A percentile compares a stretch with the other conserved stretches of the same genome.
phyloP scores from a whole-genome alignment of 2,113 vertebrate genomes.

The Struthidea cinerea region DNA sequence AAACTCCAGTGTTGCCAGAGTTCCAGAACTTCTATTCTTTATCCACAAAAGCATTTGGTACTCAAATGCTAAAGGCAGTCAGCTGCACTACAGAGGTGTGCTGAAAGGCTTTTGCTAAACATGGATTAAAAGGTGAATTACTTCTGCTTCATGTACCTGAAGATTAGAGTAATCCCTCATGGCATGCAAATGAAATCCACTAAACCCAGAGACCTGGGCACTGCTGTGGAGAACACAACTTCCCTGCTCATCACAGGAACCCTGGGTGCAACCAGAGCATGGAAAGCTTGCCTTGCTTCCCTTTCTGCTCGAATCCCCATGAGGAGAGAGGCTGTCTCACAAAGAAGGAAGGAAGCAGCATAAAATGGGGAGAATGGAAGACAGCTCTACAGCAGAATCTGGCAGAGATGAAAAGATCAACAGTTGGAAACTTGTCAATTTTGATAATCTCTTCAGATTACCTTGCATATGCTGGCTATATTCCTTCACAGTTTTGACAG shows the following conservation, averaged over 20 bases:
- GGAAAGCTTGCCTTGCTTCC: neutral
- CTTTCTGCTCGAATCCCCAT: neutral
- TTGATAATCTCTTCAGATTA: neutral
- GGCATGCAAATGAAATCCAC: neutral
- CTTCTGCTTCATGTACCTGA: neutral
- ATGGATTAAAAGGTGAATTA: conserved; percentile 41
- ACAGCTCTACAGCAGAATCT: neutral
- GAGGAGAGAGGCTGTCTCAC: neutral
- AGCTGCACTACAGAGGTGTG: neutral
- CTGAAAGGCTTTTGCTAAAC: neutral
- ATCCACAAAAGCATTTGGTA: neutral
- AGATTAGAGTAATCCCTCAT: conserved; percentile 12
- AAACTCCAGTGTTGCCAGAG: neutral
- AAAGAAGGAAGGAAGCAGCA: neutral
- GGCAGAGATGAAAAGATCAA: neutral
- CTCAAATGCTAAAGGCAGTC: neutral
- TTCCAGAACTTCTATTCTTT: neutral
- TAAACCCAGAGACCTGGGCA: neutral
- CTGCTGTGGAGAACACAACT: neutral
- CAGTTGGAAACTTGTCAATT: neutral
- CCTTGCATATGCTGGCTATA: neutral
- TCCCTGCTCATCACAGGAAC: neutral
- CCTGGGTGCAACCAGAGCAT: neutral
- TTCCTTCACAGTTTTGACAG: neutral
- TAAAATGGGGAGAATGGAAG: neutral